Conservation (phyloP, 2,888 invertebrate genomes). For the Clivina fossor region DNA sequence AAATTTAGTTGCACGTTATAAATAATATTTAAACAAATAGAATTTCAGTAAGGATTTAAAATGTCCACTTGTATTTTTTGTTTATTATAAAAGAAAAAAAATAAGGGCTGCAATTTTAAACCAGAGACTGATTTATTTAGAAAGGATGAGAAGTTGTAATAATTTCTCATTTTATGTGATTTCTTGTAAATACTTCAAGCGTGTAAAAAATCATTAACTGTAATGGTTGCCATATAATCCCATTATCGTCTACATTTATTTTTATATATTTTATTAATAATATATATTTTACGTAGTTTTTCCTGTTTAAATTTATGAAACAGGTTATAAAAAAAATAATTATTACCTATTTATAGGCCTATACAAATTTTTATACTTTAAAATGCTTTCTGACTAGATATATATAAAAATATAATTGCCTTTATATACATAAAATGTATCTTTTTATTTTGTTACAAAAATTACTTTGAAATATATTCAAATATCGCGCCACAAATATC, state of each 20-base stretch:
- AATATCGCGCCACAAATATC: slow-evolving; percentile 12
- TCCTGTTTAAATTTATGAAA: slow-evolving; percentile 23
- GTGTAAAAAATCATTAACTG: slow-evolving; percentile 16
- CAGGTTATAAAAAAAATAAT: slow-evolving; percentile 28
- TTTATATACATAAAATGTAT: slow-evolving; percentile 24
- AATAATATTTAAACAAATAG: too few relatives aligned
- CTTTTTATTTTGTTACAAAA: slow-evolving; percentile 8
- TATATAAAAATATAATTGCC: slow-evolving; percentile 36
- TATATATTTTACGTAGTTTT: slow-evolving; percentile 25
- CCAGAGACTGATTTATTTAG: not conserved
- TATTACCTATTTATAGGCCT: slow-evolving; percentile 41
- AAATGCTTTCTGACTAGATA: slow-evolving; percentile 47
- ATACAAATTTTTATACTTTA: slow-evolving; percentile 49
- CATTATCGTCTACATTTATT: slow-evolving; percentile 33
- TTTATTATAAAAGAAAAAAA: too few relatives aligned
- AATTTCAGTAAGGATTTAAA: too few relatives aligned
- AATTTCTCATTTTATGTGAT: slow-evolving; percentile 7
- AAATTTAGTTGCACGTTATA: too few relatives aligned
- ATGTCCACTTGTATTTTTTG: too few relatives aligned
- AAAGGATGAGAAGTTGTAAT: too few relatives aligned
- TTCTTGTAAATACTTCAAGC: slow-evolving; percentile 23
- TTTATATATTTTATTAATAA: slow-evolving; percentile 32
- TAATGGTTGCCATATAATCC: slow-evolving; percentile 32
- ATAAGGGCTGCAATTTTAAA: slow-evolving; percentile 9
- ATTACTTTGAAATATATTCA: not conserved